phyloP scores from a whole-genome alignment of 2,888 invertebrate genomes.

The Cotesia congregata region DNA sequence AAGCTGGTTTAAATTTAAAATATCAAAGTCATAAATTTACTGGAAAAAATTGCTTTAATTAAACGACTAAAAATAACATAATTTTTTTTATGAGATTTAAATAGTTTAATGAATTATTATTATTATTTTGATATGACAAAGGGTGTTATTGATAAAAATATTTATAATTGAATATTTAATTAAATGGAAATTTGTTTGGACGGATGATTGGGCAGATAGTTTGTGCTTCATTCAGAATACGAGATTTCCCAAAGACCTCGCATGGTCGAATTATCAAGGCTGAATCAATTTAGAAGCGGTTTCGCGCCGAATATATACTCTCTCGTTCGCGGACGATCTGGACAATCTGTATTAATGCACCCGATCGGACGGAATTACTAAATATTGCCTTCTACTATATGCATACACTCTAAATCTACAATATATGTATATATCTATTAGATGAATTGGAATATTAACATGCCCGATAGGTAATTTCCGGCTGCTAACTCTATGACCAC shows the following conservation, averaged over 20 bases:
- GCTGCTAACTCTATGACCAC: slow-evolving; percentile 21
- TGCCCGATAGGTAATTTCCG: slow-evolving; percentile 54
- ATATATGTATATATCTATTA: slow-evolving; percentile 33
- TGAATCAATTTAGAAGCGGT: slow-evolving; percentile 46
- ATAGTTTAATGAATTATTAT: too few species aligned
- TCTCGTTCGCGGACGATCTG: slow-evolving; percentile 39
- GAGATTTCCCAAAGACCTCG: slow-evolving; percentile 32
- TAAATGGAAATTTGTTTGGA: background rate
- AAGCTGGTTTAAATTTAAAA: too few species aligned
- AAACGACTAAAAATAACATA: too few species aligned
- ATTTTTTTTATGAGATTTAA: too few species aligned
- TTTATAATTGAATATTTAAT: background rate
- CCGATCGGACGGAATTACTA: slow-evolving; percentile 48
- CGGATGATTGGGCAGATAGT: background rate
- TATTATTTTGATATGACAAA: too few species aligned
- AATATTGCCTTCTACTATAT: slow-evolving; percentile 47
- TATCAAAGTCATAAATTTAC: too few species aligned
- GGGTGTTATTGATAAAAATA: too few species aligned
- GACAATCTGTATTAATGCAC: slow-evolving; percentile 52
- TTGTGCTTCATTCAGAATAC: slow-evolving; percentile 31
- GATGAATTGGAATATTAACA: slow-evolving; percentile 47
- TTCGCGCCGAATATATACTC: slow-evolving; percentile 31
- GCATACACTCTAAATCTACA: slow-evolving; percentile 30
- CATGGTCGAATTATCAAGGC: slow-evolving; percentile 35
- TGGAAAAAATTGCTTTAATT: too few species aligned